Conservation (phyloP, 2,113 vertebrate genomes). For the Uropsilus gracilis region DNA sequence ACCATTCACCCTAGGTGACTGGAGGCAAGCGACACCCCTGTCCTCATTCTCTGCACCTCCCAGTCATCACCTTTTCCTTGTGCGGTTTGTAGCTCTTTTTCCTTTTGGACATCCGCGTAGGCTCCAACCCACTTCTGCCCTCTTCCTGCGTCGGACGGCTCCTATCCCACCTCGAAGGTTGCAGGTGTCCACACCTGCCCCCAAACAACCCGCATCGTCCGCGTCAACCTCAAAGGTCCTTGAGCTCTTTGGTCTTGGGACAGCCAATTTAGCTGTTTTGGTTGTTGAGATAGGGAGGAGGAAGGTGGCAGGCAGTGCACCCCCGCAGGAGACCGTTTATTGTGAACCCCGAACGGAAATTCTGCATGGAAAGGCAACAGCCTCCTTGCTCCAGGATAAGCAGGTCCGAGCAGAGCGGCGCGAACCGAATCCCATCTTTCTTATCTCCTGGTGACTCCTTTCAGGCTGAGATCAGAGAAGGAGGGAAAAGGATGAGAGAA, state of each 20-base stretch:
- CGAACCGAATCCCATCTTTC: conserved; percentile 88
- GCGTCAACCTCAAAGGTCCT: background rate
- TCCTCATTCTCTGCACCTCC: background rate
- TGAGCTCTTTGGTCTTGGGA: background rate
- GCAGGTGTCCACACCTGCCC: background rate
- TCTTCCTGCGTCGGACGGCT: background rate
- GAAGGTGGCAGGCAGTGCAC: background rate
- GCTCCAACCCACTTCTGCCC: background rate
- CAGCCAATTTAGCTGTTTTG: background rate
- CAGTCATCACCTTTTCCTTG: fast-evolving
- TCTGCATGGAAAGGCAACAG: background rate
- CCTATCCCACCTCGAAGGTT: background rate
- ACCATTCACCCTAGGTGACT: background rate
- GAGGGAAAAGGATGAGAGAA: conserved; percentile 86
- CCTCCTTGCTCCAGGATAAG: conserved; percentile 82
- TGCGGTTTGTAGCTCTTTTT: background rate
- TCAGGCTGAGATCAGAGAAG: conserved; percentile 91
- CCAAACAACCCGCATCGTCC: background rate
- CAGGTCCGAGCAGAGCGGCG: conserved; percentile 79
- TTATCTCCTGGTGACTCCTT: conserved; percentile 92
- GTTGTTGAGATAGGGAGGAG: background rate
- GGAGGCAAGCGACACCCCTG: background rate
- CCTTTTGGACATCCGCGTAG: background rate
- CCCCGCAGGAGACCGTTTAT: background rate
- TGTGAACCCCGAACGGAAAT: background rate